Conservation (phyloP, 2,888 invertebrate species). For the Lomographa bimaculata region DNA sequence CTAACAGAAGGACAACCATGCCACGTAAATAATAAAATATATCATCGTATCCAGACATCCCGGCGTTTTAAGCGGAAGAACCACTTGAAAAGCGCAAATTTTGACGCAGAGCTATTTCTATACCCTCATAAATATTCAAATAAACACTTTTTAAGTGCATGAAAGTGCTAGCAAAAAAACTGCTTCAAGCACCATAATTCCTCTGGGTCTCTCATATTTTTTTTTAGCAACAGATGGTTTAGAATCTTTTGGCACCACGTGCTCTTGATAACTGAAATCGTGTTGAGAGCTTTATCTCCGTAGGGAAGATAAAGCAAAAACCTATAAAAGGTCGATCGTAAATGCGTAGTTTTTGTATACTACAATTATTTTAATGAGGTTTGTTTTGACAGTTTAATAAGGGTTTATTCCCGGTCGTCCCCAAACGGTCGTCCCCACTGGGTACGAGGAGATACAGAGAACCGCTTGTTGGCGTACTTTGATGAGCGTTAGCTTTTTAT, state of each 20-base stretch:
- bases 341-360: constrained; percentile 21
- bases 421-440: too few species aligned
- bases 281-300: constrained; percentile 36
- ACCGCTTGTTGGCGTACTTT: too few species aligned
- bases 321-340: constrained; percentile 12
- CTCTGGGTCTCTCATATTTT: constrained; percentile 14
- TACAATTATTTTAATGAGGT: too few species aligned
- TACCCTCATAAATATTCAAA: constrained; percentile 43
- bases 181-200: constrained; percentile 2
- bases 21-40: too few species aligned
- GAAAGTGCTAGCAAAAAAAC: constrained; percentile 16
- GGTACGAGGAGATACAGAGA: too few species aligned
- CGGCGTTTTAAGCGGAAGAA: constrained; percentile 45
- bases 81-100: constrained; percentile 59
- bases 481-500: too few species aligned
- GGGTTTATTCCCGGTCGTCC: too few species aligned
- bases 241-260: constrained; percentile 26
- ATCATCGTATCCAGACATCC: constrained; percentile 39
- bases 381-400: too few species aligned
- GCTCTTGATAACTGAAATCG: constrained; percentile 27
- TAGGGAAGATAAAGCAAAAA: constrained; percentile 25
- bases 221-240: constrained; percentile 27
- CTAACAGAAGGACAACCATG: too few species aligned
- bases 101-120: constrained; percentile 43
- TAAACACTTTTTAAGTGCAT: constrained; percentile 31